A percentile compares a stretch with the other conserved stretches of the same genome.
phyloP scores from a whole-genome alignment of 2,113 vertebrate genomes.

The Rallus limicola region DNA sequence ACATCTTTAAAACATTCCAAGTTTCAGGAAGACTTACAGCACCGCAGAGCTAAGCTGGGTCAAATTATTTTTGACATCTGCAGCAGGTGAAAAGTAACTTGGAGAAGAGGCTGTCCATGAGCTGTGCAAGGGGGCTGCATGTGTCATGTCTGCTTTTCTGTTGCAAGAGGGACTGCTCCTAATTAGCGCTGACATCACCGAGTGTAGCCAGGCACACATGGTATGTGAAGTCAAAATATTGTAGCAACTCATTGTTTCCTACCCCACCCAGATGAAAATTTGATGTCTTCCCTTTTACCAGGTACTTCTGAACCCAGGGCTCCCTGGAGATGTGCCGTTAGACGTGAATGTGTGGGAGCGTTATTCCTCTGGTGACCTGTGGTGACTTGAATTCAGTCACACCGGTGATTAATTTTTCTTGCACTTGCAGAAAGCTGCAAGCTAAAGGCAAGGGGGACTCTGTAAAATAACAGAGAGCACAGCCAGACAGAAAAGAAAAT shows the following conservation, averaged over 20 bases:
- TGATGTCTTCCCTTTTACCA: background rate
- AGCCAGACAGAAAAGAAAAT: background rate
- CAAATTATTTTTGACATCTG: background rate
- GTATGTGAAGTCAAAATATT: background rate
- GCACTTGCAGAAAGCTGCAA: background rate
- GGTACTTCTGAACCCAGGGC: background rate
- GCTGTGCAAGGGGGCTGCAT: rapidly evolving
- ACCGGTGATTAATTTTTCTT: background rate
- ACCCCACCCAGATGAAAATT: background rate
- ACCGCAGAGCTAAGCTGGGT: background rate
- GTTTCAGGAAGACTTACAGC: background rate
- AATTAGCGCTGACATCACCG: background rate
- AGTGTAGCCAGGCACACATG: background rate
- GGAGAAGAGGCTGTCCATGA: background rate
- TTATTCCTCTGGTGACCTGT: background rate
- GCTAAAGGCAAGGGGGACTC: background rate
- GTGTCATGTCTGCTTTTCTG: background rate
- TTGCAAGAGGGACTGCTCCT: background rate
- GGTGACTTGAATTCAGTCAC: background rate
- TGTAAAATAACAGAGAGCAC: constrained; percentile 11
- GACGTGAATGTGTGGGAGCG: background rate
- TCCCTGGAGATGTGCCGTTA: background rate
- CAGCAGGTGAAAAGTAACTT: background rate
- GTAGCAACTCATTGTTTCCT: background rate
- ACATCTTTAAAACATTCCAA: background rate